These are phyloP conservation scores for Hemichromis elongatus DNA, from an alignment of 2,113 vertebrate species.

Conservation along the genomic window DNA sequence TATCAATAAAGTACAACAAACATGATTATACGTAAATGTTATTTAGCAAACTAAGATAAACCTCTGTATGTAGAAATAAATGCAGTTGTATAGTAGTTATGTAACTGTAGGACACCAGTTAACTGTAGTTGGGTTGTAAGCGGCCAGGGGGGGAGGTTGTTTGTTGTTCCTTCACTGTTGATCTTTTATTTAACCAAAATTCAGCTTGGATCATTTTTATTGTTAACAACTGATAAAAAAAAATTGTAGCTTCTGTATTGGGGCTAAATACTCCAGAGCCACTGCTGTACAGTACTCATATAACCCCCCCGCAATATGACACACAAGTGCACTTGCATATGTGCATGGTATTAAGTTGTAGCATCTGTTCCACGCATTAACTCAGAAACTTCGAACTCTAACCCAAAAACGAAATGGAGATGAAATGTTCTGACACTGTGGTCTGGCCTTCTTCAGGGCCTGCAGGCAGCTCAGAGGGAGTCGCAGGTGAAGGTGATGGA, in stretches of 20 bases:
- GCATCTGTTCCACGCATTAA: not conserved
- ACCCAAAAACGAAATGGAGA: not conserved
- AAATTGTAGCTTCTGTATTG: not conserved
- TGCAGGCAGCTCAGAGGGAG: constrained; percentile 93
- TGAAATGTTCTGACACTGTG: not conserved
- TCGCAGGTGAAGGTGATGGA: constrained; percentile 98
- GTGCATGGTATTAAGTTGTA: not conserved
- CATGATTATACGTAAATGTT: not conserved
- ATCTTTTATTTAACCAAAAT: not conserved
- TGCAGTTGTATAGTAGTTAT: not conserved
- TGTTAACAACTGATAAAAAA: not conserved
- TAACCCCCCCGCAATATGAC: not conserved
- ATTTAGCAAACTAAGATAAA: not conserved
- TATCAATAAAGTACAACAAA: not conserved
- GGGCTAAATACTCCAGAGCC: not conserved
- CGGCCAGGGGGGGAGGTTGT: not conserved
- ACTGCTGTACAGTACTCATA: not conserved
- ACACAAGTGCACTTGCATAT: not conserved
- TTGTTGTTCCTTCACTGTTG: not conserved
- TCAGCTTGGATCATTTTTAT: not conserved
- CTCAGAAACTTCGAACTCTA: not conserved
- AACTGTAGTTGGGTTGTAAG: not conserved
- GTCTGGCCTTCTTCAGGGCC: constrained; percentile 73
- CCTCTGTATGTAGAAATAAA: not conserved
- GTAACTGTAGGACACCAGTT: not conserved